Conservation (phyloP, 2,888 invertebrate genomes). For the Limulus polyphemus region DNA sequence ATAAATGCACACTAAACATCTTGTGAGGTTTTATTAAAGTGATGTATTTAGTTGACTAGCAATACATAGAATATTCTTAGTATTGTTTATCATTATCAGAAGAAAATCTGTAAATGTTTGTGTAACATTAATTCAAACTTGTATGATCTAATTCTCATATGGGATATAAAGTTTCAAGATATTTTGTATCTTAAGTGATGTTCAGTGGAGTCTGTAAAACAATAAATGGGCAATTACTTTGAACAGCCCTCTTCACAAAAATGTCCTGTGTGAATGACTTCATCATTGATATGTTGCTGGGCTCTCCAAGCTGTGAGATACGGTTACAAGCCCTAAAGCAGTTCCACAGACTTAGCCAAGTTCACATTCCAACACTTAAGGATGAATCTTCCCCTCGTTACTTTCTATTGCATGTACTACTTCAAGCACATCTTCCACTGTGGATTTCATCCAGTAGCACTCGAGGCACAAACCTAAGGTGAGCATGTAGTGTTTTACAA, state of each 20-base stretch:
- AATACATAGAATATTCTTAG: too few relatives aligned
- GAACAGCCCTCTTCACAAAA: constrained; percentile 36
- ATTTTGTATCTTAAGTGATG: too few relatives aligned
- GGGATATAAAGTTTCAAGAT: too few relatives aligned
- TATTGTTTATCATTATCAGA: too few relatives aligned
- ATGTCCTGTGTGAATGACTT: constrained; percentile 39
- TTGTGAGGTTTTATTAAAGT: too few relatives aligned
- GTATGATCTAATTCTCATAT: too few relatives aligned
- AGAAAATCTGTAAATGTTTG: too few relatives aligned
- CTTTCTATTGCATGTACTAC: constrained; percentile 35
- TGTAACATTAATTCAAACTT: too few relatives aligned
- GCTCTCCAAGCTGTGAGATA: constrained; percentile 36
- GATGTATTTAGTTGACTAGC: too few relatives aligned
- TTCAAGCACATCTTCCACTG: constrained; percentile 40
- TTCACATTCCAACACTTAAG: constrained; percentile 26
- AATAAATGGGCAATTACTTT: too few relatives aligned
- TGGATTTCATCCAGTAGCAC: constrained; percentile 40
- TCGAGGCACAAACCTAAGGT: constrained; percentile 38
- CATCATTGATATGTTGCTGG: constrained; percentile 40
- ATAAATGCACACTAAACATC: too few relatives aligned
- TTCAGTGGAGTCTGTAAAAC: too few relatives aligned
- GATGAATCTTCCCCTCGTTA: constrained; percentile 21
- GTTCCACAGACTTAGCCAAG: constrained; percentile 36
- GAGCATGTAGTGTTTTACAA: background rate
- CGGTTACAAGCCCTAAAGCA: constrained; percentile 37